Evolutionary conservation across 2,797 vertebrate genomes (phyloP), one percentile per base, ranked within the genome.

Genomic region (Telmatherina bonti): DNA sequence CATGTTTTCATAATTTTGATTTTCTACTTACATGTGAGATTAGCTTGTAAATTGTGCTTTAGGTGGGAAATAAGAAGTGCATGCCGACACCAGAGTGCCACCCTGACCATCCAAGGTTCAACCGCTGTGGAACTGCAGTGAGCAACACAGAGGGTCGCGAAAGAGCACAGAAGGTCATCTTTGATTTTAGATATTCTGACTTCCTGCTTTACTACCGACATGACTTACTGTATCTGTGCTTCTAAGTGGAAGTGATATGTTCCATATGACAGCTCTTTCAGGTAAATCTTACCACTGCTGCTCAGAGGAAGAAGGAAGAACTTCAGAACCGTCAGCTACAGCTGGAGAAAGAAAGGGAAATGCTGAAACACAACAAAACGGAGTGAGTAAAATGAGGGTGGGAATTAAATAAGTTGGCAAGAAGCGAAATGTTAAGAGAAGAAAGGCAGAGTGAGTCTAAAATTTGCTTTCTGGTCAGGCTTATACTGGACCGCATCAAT

Each of bases 301-400:
- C 90, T 0, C 70, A 83, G 7, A 91, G 16, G 65, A 95, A 87
- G 67, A 88, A 83, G 22, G 85, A 88, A 1, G 70, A 72, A 30
- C 80, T 94, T 31, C 80, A 93, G 29, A 89, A 79, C 9, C 89
- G 86, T 3, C 79, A 92, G 27, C 45, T 83, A 3, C 91, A 94
- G 54, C 91, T 94, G 79, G 90, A 88, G 74, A 86, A 64, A 31
- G 95, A 95, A 47, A 66, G 76, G 13, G 92, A 94, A 24, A 92
- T 94, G 87, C 74, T 96, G 35, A 83, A 90, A 59, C 84, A 81
- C 79, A 93, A 87, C 30, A 88, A 79, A 58, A 84, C 71, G 53
- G 90, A 93, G 96, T 96, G 87, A 92, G 94, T 85, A 18, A 27
- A 38, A 60, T 7, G 3, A 15, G 35, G 16, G 3, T 6, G 13